Evolutionary conservation across 1,140 invertebrate species (phyloP).

Genomic region (Pogonognathellus flavescens): DNA sequence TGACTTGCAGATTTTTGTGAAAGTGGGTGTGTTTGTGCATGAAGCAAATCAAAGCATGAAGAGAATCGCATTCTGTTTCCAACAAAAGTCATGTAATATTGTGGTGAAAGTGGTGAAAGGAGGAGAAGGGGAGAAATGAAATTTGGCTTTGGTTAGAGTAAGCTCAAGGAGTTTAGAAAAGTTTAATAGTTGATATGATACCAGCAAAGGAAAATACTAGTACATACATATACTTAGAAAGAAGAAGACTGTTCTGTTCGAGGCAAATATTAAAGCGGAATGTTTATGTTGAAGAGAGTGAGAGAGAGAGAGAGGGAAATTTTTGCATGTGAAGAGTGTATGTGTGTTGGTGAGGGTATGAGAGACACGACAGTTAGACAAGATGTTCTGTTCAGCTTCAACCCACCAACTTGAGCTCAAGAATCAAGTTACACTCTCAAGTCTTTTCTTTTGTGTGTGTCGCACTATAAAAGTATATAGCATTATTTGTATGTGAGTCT

Average conservation of each 20-base stretch:
- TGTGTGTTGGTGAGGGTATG: constrained; percentile 12
- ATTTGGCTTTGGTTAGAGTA: background rate
- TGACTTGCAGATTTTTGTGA: too few relatives aligned
- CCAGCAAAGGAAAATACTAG: constrained; percentile 6
- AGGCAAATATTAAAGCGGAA: constrained; percentile 38
- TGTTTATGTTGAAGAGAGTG: constrained; percentile 24
- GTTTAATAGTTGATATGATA: constrained; percentile 7
- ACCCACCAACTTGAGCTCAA: constrained; percentile 31
- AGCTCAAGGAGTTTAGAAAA: constrained; percentile 15
- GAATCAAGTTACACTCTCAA: constrained; percentile 12
- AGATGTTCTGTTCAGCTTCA: constrained; percentile 31
- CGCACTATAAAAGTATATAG: background rate
- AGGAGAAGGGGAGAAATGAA: constrained; percentile 3
- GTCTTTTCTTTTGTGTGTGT: background rate
- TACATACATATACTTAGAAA: background rate
- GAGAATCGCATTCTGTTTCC: background rate
- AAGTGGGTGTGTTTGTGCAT: too few relatives aligned
- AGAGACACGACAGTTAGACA: constrained; percentile 25
- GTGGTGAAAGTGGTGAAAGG: constrained; percentile 8
- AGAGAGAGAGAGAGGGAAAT: background rate
- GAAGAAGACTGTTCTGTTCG: background rate
- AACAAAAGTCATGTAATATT: background rate
- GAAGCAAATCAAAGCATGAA: background rate
- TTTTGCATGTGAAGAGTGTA: constrained; percentile 23
- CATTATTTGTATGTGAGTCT: background rate